These are phyloP conservation scores for Cephus pygmeus DNA, from an alignment of 2,888 invertebrate species.

Conservation along the genomic window DNA sequence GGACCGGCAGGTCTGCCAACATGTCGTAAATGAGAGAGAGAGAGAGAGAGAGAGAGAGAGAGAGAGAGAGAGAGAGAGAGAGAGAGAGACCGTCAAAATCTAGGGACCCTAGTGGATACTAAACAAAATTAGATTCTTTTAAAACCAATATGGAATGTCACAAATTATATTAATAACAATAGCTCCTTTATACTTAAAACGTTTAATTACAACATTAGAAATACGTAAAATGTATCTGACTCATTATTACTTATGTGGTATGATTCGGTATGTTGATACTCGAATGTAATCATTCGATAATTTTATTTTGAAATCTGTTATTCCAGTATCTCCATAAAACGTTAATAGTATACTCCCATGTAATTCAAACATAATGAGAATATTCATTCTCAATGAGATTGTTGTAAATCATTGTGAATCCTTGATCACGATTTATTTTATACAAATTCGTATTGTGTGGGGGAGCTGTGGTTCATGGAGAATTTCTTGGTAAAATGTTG, in stretches of 20 bases:
- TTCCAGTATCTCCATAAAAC: not conserved
- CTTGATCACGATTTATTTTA: not conserved
- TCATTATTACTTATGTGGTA: not conserved
- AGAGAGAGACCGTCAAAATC: not conserved
- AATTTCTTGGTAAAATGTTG: not conserved
- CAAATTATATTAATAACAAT: not conserved
- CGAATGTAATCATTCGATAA: not conserved
- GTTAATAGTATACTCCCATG: not conserved
- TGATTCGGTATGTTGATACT: not conserved
- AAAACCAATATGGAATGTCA: not conserved
- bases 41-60: not conserved
- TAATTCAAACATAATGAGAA: not conserved
- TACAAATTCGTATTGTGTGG: not conserved
- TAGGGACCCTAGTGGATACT: not conserved
- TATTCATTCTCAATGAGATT: not conserved
- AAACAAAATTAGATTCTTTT: not conserved
- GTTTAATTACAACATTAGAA: not conserved
- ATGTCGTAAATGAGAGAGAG: not conserved
- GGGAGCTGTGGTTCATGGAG: not conserved
- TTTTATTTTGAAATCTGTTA: not conserved
- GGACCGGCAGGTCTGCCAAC: slow-evolving; percentile 46
- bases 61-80: not conserved
- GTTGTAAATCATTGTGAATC: not conserved
- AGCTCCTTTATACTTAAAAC: not conserved
- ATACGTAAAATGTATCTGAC: not conserved